phyloP scores from a whole-genome alignment of 23 tunicate genomes.

The Styela clava region DNA sequence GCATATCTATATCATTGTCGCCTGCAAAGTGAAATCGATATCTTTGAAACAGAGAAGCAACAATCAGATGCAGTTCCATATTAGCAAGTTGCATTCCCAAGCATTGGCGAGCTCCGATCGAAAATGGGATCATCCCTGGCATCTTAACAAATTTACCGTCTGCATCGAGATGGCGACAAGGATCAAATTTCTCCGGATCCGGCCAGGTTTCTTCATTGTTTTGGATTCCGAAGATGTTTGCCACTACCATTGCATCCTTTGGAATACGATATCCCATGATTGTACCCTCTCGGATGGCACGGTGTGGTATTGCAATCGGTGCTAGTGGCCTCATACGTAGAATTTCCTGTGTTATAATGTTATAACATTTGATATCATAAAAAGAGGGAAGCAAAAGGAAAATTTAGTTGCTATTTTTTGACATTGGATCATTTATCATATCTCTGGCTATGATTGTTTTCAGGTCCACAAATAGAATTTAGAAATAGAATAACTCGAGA shows the following conservation, averaged over 20 bases:
- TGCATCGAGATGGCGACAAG: constrained; percentile 46
- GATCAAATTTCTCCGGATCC: constrained; percentile 55
- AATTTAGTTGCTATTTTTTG: neutral
- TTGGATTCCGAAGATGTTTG: constrained; percentile 49
- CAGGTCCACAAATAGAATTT: too few relatives aligned
- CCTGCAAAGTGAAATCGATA: constrained; percentile 33
- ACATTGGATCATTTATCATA: neutral
- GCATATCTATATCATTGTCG: constrained; percentile 42
- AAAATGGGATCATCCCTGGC: constrained; percentile 31
- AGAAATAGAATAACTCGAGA: too few relatives aligned
- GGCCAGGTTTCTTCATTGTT: constrained; percentile 50
- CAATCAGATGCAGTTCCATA: constrained; percentile 50
- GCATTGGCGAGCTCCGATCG: constrained; percentile 55
- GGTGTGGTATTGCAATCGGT: constrained; percentile 49
- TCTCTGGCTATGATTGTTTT: too few relatives aligned
- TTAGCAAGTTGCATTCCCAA: constrained; percentile 61
- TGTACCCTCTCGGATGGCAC: constrained; percentile 21
- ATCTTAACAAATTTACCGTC: constrained; percentile 56
- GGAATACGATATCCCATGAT: constrained; percentile 52
- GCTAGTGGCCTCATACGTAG: constrained; percentile 36
- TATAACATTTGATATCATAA: neutral
- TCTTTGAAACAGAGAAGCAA: constrained; percentile 38
- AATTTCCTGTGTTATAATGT: constrained; percentile 28
- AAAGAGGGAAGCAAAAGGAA: neutral
- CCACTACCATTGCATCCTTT: constrained; percentile 31